Evolutionary conservation across 2,113 vertebrate species (phyloP), one percentile per base, ranked within the genome.

Genomic region (Elanus axillaris): DNA sequence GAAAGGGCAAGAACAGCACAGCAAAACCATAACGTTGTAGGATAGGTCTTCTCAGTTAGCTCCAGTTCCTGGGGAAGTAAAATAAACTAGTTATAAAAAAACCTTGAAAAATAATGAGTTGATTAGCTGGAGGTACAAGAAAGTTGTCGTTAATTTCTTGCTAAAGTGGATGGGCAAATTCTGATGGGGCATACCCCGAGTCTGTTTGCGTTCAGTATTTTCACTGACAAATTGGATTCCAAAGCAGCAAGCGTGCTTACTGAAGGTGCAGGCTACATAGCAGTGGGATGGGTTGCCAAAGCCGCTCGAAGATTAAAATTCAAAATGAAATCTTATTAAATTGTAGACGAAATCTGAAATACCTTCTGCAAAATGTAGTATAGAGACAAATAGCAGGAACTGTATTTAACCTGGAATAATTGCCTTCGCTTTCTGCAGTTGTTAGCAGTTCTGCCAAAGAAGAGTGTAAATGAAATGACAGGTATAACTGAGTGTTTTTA

Each of bases 351-450:
- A 40, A 8, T 4, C 31, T 43, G 27, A 90, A 66, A 56, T 34
- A 18, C 1, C 0, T 58, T 38, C 8, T 42, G 23, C 0, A 0
- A 66, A 43, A 67, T 19, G 10, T 53, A 17, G 27, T 31, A 53
- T 53, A 32, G 43, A 13, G 66, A 9, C 18, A 50, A 67, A 20
- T 26, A 22, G 5, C 2, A 12, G 14, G 52, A 38, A 4, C 14
- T 26, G 10, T 32, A 2, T 47, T 55, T 55, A n/a, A 20, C n/a
- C 12, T 23, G 36, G 40, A 78, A n/a, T n/a, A 56, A 32, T 67
- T 0, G 0, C 25, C 43, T 64, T 21, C 27, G 23, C 6, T n/a
- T 22, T 38, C 23, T 31, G n/a, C 36, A 27, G 32, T 25, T 23
- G 19, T 50, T 62, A 40, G 47, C 25, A 40, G 23, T 27, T 91